Percentiles rank a stretch among this genome's conserved stretches.
phyloP scores from a whole-genome alignment of 2,888 invertebrate genomes.

The Tiliacea citrago region DNA sequence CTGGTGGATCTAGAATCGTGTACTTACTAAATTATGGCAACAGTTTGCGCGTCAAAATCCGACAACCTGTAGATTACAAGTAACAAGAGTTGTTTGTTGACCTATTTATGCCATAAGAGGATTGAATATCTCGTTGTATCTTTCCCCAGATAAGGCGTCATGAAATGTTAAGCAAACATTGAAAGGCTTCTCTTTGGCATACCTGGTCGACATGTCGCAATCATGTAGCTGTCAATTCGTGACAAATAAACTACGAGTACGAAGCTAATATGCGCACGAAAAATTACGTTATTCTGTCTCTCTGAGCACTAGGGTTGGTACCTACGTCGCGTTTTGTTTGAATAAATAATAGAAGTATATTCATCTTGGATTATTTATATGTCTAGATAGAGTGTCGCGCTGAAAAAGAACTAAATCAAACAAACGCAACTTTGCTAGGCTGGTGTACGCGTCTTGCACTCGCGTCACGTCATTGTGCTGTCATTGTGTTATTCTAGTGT shows the following conservation, averaged over 20 bases:
- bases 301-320: conserved; percentile 24
- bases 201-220: conserved; percentile 13
- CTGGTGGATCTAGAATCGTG: too few species aligned
- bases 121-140: conserved; percentile 4
- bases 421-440: too few species aligned
- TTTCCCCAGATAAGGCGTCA: background rate
- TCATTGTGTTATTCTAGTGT: too few species aligned
- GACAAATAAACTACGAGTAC: conserved; percentile 40
- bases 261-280: conserved; percentile 28
- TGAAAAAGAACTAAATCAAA: too few species aligned
- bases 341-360: background rate
- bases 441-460: too few species aligned
- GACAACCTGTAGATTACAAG: too few species aligned
- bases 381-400: too few species aligned
- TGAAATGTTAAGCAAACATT: conserved; percentile 17
- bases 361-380: too few species aligned
- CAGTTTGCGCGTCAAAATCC: too few species aligned
- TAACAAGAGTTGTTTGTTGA: too few species aligned
- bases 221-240: conserved; percentile 34
- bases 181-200: conserved; percentile 2
- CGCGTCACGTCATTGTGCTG: too few species aligned
- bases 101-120: background rate
- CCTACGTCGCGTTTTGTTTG: background rate
- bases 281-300: conserved; percentile 40
- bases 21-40: too few species aligned